phyloP scores from a whole-genome alignment of 2,888 invertebrate species.

The Epistrophe grossulariae region DNA sequence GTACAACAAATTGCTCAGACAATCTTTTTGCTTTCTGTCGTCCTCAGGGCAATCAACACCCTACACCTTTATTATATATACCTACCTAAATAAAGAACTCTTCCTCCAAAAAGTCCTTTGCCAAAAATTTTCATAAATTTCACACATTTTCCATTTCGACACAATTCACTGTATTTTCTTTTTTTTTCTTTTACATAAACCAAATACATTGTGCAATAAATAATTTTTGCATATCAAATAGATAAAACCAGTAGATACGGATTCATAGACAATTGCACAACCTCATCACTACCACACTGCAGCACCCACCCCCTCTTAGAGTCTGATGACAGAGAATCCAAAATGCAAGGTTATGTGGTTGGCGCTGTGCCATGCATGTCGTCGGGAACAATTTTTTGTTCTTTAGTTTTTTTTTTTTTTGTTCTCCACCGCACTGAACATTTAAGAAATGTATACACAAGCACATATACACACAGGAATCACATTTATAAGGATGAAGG shows the following conservation, averaged over 20 bases:
- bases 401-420: constrained; percentile 15
- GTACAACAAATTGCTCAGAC: no score
- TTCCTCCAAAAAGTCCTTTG: constrained; percentile 48
- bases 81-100: constrained; percentile 3
- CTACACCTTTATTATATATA: neutral
- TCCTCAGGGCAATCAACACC: neutral
- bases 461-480: constrained; percentile 43
- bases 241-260: constrained; percentile 40
- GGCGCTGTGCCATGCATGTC: constrained; percentile 63
- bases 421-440: constrained; percentile 26
- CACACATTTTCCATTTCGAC: constrained; percentile 62
- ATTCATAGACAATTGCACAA: constrained; percentile 57
- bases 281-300: neutral
- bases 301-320: neutral
- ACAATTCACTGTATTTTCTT: constrained; percentile 51
- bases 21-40: no score
- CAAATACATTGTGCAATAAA: constrained; percentile 68
- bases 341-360: constrained; percentile 66
- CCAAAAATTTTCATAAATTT: constrained; percentile 70
- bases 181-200: constrained; percentile 53
- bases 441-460: constrained; percentile 46
- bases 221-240: constrained; percentile 68
- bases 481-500: constrained; percentile 31
- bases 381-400: constrained; percentile 21
- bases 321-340: constrained; percentile 14